These are phyloP conservation scores for Gobiocypris rarus DNA, from an alignment of 2,113 vertebrate genomes.

Conservation along the genomic window DNA sequence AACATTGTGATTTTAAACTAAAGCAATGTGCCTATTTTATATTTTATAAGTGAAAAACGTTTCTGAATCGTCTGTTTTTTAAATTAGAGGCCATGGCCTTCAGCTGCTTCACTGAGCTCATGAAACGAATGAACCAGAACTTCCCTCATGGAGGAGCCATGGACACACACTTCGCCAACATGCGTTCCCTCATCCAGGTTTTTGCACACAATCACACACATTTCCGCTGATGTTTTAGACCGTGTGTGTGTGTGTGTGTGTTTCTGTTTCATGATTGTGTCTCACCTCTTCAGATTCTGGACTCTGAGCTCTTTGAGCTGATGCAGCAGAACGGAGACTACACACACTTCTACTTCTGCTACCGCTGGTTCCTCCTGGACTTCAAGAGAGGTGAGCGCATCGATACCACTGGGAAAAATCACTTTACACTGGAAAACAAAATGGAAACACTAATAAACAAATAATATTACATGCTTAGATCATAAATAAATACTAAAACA, in stretches of 20 bases:
- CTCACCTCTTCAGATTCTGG: constrained; percentile 84
- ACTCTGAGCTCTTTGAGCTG: constrained; percentile 96
- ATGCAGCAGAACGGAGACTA: constrained; percentile 99
- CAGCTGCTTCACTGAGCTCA: constrained; percentile 96
- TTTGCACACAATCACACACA: not conserved
- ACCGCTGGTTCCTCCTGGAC: constrained; percentile 97
- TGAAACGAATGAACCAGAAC: constrained; percentile 99
- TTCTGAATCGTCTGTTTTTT: not conserved
- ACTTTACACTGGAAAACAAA: constrained; percentile 7
- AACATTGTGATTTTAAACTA: not conserved
- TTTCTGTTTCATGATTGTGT: not conserved
- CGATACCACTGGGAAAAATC: not conserved
- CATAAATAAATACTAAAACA: too few relatives aligned
- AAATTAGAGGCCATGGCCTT: constrained; percentile 91
- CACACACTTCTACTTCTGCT: constrained; percentile 99
- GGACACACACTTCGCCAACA: constrained; percentile 98
- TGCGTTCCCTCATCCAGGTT: constrained; percentile 98
- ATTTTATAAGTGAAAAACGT: not conserved
- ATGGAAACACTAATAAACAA: not conserved
- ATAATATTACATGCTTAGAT: not conserved
- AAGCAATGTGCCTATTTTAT: not conserved
- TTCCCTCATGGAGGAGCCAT: constrained; percentile 97
- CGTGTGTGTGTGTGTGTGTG: not conserved
- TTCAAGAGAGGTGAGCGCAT: constrained; percentile 88
- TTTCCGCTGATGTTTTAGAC: not conserved